A percentile compares a stretch with the other conserved stretches of the same genome.
These are phyloP conservation scores for Acanthis flammea DNA, from an alignment of 2,797 vertebrate species.

Conservation along the genomic window DNA sequence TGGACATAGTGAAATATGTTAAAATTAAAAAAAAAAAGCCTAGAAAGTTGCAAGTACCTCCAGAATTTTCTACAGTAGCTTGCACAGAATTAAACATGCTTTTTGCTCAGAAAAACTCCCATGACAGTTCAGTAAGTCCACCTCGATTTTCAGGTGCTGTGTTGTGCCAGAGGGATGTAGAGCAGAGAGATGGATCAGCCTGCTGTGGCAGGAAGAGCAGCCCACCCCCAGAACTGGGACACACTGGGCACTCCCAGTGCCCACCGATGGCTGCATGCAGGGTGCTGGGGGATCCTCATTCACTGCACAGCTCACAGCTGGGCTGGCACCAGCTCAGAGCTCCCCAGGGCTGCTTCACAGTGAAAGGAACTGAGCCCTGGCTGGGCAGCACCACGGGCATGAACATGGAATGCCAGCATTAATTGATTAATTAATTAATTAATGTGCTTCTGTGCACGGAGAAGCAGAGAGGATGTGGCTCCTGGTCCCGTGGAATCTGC, in stretches of 20 bases:
- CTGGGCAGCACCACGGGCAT: neutral
- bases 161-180: neutral
- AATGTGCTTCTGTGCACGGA: fast-evolving
- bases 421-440: neutral
- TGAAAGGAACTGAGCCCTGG: neutral
- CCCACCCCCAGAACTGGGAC: neutral
- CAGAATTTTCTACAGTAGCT: neutral
- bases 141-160: neutral
- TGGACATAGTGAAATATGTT: constrained; percentile 24
- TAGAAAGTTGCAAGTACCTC: neutral
- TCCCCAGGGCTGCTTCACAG: neutral
- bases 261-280: neutral
- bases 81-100: fast-evolving
- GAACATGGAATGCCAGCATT: neutral
- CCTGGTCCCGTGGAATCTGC: fast-evolving
- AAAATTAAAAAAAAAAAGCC: neutral
- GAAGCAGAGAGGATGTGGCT: neutral
- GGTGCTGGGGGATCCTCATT: neutral
- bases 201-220: neutral
- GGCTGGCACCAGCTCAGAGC: neutral
- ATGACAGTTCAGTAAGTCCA: neutral
- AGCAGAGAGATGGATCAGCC: neutral
- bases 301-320: neutral
- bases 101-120: neutral
- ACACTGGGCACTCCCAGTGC: neutral